Evolutionary conservation across 1,140 invertebrate genomes (phyloP).

Genomic region (Drosophila simulans): DNA sequence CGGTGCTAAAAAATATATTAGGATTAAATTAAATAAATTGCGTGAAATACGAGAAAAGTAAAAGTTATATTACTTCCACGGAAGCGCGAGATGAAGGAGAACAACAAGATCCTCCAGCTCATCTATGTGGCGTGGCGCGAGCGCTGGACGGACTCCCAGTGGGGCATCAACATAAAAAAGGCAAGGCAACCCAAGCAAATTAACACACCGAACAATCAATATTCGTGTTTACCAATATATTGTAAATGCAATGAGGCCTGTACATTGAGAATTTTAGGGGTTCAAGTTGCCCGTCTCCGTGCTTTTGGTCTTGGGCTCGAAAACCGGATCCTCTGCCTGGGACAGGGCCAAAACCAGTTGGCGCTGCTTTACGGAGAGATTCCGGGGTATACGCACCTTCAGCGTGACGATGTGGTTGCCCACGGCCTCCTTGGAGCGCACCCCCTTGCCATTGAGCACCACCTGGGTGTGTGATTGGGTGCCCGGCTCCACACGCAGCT

Average conservation of each 20-base stretch:
- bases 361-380: conserved; percentile 73
- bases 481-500: conserved; percentile 67
- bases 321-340: conserved; percentile 69
- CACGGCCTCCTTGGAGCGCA: conserved; percentile 46
- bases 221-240: conserved; percentile 23
- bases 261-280: conserved; percentile 67
- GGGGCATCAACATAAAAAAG: conserved; percentile 97
- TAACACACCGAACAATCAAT: neutral
- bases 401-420: conserved; percentile 74
- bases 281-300: conserved; percentile 10
- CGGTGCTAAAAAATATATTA: conserved; percentile 26
- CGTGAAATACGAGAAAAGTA: conserved; percentile 6
- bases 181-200: conserved; percentile 83
- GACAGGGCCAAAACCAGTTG: conserved; percentile 73
- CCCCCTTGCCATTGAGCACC: conserved; percentile 63
- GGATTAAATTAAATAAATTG: conserved; percentile 16
- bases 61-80: neutral
- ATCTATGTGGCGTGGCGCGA: conserved; percentile 92
- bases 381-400: conserved; percentile 68
- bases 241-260: conserved; percentile 12
- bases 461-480: conserved; percentile 72
- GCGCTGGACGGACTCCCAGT: conserved; percentile 96
- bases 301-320: conserved; percentile 29
- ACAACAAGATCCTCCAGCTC: conserved; percentile 74
- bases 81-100: conserved; percentile 62